Base-by-base conservation (phyloP, 2,113 vertebrate genomes). In the Oncorhynchus clarkii region DNA sequence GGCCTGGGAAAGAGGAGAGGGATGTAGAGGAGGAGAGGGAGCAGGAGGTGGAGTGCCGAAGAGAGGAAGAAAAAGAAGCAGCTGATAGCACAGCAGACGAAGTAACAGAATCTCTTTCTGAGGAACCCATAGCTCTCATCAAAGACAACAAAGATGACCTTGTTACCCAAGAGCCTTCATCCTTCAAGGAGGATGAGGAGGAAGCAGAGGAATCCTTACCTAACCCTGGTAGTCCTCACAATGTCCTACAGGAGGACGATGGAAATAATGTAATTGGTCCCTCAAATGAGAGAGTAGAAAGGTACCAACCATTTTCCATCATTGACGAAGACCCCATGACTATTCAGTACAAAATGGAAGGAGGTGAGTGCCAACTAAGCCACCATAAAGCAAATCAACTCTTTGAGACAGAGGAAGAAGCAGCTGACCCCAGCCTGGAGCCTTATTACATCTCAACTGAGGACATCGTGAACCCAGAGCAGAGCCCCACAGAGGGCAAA, bases 381-480 rank as follows among this genome's bases (percentile, higher is more conserved):
- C 54, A 11, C 22, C n/a, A 45, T 34, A 29, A 4, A 67, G 24
- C 78, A 81, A n/a, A 83, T 72, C 26, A 74, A 45, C 60, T 73
- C 20, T 59, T 72, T 73, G 72, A 72, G 34, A 14, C 66, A 67
- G 64, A 70, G 65, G 70, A 78, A 11, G 74, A 49, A 71, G 73
- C 57, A 49, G 29, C 31, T 0, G 57, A 78, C 68, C 48, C 29
- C 62, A 73, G 45, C 49, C 80, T 71, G 14, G 88, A 90, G 71
- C 86, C 87, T 14, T 85, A 84, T 70, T 88, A 86, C 49, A 49
- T 91, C 24, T 86, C 80, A 39, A 86, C 85, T 2, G 71, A 90
- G 27, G 88, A 90, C 65, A 82, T 87, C 29, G 84, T 89, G 65
- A 82, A 84, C 59, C 71, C 20, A 65, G 80, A 81, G n/a, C 27